These are phyloP conservation scores for Coreius guichenoti DNA, from an alignment of 2,797 vertebrate genomes.

Conservation along the genomic window DNA sequence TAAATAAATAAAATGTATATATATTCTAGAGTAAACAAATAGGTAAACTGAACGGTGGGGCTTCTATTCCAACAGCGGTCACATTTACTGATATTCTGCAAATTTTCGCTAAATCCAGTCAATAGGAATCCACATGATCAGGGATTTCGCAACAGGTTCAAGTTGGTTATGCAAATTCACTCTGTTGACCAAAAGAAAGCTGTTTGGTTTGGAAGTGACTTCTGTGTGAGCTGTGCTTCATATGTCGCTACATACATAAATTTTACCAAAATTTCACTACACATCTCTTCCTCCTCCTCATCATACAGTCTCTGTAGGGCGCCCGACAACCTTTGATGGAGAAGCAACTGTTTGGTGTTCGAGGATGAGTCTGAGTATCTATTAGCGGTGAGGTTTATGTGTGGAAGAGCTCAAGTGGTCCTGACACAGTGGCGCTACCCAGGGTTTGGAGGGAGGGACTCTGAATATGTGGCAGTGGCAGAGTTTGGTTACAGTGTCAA, in stretches of 20 bases:
- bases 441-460: neutral
- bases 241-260: neutral
- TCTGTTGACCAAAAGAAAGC: neutral
- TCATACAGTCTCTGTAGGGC: neutral
- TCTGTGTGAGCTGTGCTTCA: neutral
- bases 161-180: neutral
- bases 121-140: neutral
- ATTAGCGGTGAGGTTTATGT: neutral
- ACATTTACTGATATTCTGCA: neutral
- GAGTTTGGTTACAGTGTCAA: conserved; percentile 34
- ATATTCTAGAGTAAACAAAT: neutral
- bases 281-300: neutral
- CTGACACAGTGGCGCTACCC: neutral
- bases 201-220: neutral
- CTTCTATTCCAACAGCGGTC: too few species aligned
- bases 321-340: neutral
- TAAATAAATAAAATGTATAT: too few species aligned
- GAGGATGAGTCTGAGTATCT: neutral
- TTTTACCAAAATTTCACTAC: neutral
- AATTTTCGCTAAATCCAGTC: neutral
- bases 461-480: conserved; percentile 21
- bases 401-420: neutral
- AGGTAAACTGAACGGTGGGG: neutral
- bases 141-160: neutral
- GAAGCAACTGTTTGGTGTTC: neutral